Base-by-base conservation (phyloP, 2,797 vertebrate species). In the Rhyacichthys aspro region DNA sequence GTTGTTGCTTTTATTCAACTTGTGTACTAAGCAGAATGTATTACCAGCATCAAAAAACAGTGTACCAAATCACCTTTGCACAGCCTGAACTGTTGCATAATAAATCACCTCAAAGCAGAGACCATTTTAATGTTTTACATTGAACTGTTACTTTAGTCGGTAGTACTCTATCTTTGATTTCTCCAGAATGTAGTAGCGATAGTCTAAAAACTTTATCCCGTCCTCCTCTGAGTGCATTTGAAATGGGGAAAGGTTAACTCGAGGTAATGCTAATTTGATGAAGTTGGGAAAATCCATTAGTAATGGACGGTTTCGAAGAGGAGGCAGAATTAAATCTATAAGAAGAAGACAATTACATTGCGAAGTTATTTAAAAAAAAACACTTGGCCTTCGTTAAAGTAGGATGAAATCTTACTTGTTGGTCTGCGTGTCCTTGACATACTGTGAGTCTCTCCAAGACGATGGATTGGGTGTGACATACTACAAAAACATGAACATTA, bases 381-480 rank as follows among this genome's bases (percentile, higher is more conserved):
- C 16, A 52, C 56, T 18, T 36, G 39, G 0, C 18, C 2, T 39
- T 37, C 14, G 19, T 28, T 10, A 11, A 1, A 42, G 16, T 17
- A 12, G 6, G 11, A 11, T 23, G 23, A 44, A 19, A 8, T 17
- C 17, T 67, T 50, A 66, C 89, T 76, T 42, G 52, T 54, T 19
- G 64, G 68, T 34, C 57, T 78, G 8, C 75, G 70, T 59, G 19
- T 70, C 50, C 87, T 87, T 39, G 72, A 42, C 84, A 87, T 84
- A 62, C 55, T 85, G 70, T 85, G 55, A 0, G 73, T 90, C 76
- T 92, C 89, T 63, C 86, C 89, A 0, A 90, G 82, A 17, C 60
- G 75, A 44, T 84, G 61, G 49, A 91, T 80, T 38, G 85, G 78
- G 49, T 78, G 59, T 57, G 59, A 75, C 15, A 76, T 39, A 37